A percentile compares a stretch with the other conserved stretches of the same genome.
phyloP scores from a whole-genome alignment of 1,140 invertebrate genomes.

The Trichomalopsis sarcophagae region DNA sequence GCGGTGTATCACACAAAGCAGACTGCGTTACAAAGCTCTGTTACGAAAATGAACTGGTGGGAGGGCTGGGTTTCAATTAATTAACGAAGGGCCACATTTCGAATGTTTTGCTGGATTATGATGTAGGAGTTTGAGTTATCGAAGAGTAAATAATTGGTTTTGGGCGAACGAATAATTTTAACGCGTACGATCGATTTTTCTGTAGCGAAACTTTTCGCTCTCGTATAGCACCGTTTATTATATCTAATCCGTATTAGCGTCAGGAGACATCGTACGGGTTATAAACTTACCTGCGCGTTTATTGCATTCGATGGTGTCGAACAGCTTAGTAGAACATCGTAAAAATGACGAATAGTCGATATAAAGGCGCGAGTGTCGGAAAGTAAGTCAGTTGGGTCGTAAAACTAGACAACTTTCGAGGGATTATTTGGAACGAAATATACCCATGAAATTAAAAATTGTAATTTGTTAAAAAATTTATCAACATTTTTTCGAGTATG shows the following conservation, averaged over 20 bases:
- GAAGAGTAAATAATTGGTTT: no score
- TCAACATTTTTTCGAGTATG: no score
- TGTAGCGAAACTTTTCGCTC: neutral
- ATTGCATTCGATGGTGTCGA: conserved; percentile 10
- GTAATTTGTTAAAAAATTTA: neutral
- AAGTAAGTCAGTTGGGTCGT: neutral
- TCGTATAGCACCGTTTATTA: neutral
- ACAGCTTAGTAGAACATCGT: neutral
- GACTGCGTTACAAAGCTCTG: neutral
- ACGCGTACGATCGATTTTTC: no score
- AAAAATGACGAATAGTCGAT: neutral
- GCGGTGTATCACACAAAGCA: no score
- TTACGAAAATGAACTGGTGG: neutral
- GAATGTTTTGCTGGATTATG: no score
- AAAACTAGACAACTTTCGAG: neutral
- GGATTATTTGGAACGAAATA: no score
- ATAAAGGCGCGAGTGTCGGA: neutral
- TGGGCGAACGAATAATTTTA: no score
- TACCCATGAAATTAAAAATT: no score
- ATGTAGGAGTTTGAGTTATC: no score
- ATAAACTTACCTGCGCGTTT: conserved; percentile 7
- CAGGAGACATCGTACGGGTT: neutral
- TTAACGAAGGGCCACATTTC: no score
- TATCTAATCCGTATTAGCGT: neutral
- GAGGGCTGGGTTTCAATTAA: no score